Evolutionary conservation across 2,113 vertebrate species (phyloP).

Genomic region (Xenopus borealis): DNA sequence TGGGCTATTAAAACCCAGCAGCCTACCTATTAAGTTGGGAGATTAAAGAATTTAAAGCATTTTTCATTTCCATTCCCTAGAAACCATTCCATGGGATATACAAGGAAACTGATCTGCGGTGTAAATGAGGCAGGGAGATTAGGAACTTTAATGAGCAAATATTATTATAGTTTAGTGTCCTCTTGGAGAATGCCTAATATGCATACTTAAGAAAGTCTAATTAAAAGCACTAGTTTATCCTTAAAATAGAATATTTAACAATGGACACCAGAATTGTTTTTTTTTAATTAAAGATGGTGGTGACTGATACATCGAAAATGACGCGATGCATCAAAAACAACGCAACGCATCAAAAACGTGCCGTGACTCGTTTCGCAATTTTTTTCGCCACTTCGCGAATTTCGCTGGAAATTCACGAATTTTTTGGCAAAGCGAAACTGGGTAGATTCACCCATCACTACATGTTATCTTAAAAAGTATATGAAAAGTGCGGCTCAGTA

Average conservation of each 20-base stretch:
- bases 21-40: not conserved
- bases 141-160: slow-evolving; percentile 3
- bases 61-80: not conserved
- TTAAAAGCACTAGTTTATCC: not conserved
- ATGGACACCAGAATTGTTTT: not conserved
- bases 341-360: too few species aligned
- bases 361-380: too few species aligned
- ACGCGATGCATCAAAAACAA: too few species aligned
- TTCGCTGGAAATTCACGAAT: too few species aligned
- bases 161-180: slow-evolving; percentile 3
- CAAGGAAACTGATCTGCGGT: not conserved
- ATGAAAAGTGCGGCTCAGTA: too few species aligned
- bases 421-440: too few species aligned
- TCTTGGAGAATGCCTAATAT: not conserved
- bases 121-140: not conserved
- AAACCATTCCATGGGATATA: not conserved
- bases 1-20: not conserved
- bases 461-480: too few species aligned
- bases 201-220: not conserved
- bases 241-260: not conserved
- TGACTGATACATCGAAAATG: too few species aligned
- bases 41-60: not conserved
- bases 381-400: too few species aligned
- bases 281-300: too few species aligned
- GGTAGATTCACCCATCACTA: too few species aligned